Evolutionary conservation across 2,888 invertebrate species (phyloP), one percentile per base, ranked within the genome.

Genomic region (Coenonympha arcania): DNA sequence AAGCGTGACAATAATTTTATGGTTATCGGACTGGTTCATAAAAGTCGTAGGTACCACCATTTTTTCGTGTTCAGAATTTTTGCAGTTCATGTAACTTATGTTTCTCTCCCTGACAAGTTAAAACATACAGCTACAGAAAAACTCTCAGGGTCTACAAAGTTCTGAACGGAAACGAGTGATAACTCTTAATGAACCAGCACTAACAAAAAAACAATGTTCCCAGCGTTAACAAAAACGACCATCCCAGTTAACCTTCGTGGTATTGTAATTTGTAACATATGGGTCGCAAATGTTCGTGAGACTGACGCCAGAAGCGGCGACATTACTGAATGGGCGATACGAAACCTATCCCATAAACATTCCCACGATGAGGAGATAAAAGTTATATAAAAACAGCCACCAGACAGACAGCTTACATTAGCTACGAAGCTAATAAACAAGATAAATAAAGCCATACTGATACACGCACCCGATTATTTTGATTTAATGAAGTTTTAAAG

Each of bases 201-300:
- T n/a, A n/a, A n/a, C n/a, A n/a, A n/a, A n/a, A n/a, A n/a, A n/a
- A n/a, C n/a, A n/a, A n/a, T n/a, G n/a, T n/a, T n/a, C n/a, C n/a
- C n/a, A n/a, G n/a, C n/a, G n/a, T n/a, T n/a, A n/a, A 8, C 3
- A 36, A 31, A 45, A 47, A 48, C 2, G 15, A 22, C 30, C 41
- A 9, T 19, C 11, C n/a, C 28, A 20, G 15, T 40, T 49, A 52
- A 48, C n/a, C 19, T 19, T 24, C 15, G 11, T 18, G 26, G n/a
- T 28, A 28, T 39, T 39, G 15, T 39, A 13, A 24, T 6, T 28
- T 50, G 48, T 47, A 62, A 62, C 78, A 82, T 71, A 75, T 81
- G 81, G 75, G 70, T 62, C 66, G 66, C 79, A 76, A 77, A 76
- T 79, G 76, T 75, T 75, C 79, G 80, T 80, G 82, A 75, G 79